Evolutionary conservation across 2,888 invertebrate genomes (phyloP).

Genomic region (Gari tellinella): DNA sequence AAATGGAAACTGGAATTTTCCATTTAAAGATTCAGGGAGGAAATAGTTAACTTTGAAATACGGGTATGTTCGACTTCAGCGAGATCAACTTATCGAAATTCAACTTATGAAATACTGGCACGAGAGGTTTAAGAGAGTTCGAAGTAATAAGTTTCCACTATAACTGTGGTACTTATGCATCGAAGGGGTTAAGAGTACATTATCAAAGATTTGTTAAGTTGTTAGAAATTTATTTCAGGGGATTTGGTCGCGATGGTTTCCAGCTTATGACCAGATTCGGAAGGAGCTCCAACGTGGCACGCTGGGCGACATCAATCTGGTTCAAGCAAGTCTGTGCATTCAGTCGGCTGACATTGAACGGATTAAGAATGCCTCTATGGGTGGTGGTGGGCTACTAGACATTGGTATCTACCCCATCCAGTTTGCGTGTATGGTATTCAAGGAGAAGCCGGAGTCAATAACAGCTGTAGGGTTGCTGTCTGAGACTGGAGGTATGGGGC

Average conservation of each 20-base stretch:
- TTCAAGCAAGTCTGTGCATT: slow-evolving; percentile 88
- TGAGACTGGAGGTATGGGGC: too few species aligned
- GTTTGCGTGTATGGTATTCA: slow-evolving; percentile 85
- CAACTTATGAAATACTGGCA: too few species aligned
- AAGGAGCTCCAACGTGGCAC: slow-evolving; percentile 90
- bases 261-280: slow-evolving; percentile 89
- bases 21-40: too few species aligned
- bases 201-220: too few species aligned
- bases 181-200: too few species aligned
- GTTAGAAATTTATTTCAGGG: slow-evolving; percentile 86
- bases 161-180: too few species aligned
- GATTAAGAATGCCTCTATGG: slow-evolving; percentile 89
- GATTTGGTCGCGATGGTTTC: slow-evolving; percentile 95
- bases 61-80: too few species aligned
- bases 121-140: too few species aligned
- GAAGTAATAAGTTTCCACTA: too few species aligned
- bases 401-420: slow-evolving; percentile 78
- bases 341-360: slow-evolving; percentile 87
- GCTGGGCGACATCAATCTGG: slow-evolving; percentile 90
- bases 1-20: too few species aligned
- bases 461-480: slow-evolving; percentile 87
- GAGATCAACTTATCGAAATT: too few species aligned
- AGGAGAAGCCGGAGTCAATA: slow-evolving; percentile 89
- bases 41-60: too few species aligned
- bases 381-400: slow-evolving; percentile 87